phyloP scores from a whole-genome alignment of 2,888 invertebrate species.

The Tillus elongatus region DNA sequence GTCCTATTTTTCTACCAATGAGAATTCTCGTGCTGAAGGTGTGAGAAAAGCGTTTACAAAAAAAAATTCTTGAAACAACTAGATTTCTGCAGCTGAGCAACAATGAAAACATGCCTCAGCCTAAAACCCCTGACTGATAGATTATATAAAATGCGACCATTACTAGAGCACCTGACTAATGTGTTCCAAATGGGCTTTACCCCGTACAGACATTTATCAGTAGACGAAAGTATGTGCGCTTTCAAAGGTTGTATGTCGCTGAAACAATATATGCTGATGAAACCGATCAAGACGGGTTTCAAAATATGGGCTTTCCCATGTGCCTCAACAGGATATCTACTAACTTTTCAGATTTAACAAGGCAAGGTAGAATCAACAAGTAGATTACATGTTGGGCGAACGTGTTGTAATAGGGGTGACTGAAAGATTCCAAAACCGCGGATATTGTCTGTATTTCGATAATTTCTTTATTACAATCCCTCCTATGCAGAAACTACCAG shows the following conservation, averaged over 20 bases:
- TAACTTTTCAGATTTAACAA: not conserved
- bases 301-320: slow-evolving; percentile 1
- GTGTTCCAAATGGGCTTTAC: not conserved
- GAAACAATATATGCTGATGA: slow-evolving; percentile 3
- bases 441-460: slow-evolving; percentile 3
- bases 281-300: not conserved
- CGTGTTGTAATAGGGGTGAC: not conserved
- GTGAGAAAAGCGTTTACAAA: not conserved
- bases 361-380: slow-evolving; percentile 4
- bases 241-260: slow-evolving; percentile 2
- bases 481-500: slow-evolving; percentile 2
- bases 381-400: not conserved
- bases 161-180: no score
- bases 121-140: slow-evolving; percentile 2
- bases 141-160: not conserved
- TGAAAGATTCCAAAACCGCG: slow-evolving; percentile 3
- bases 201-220: not conserved
- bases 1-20: not conserved
- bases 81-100: slow-evolving; percentile 1
- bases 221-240: slow-evolving; percentile 2
- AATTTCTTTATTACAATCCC: slow-evolving; percentile 3
- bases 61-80: not conserved
- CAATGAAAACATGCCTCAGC: slow-evolving; percentile 3
- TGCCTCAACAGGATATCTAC: not conserved
- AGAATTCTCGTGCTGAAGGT: not conserved